Base-by-base conservation (phyloP, 2,113 vertebrate species). In the Anolis carolinensis region DNA sequence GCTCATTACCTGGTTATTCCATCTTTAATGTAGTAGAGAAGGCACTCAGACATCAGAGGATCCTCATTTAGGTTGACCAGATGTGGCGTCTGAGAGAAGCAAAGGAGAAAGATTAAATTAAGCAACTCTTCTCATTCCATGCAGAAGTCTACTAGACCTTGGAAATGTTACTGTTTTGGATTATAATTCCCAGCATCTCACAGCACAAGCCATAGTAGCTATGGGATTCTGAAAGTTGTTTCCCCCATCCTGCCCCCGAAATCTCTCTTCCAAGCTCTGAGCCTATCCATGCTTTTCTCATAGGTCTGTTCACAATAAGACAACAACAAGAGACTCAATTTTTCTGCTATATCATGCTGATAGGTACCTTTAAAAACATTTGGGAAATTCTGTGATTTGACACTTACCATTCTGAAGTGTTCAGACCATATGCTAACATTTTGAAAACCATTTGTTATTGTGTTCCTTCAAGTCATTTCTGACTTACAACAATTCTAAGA, bases 11-110 rank as follows among this genome's bases (percentile, higher is more conserved):
- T 98, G 82, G 99, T 99, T 74, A 97, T 96, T 21, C 98, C 99
- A 0, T 99, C 99, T 95, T 99, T 99, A 91, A 99, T 99, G 93
- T 99, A 99, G 95, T 99, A 99, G 39, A 99, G 96, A 67, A 99
- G 97, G 73, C 99, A 99, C 91, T 99, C 99, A 0, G 99, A 99
- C 99, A 99, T 99, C 91, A 99, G 95, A 0, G 99, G 99, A 88
- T 99, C 99, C 92, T 99, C 99, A 0, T 99, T 99, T 68, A 99
- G 97, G 93, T 99, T 99, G 93, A 99, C 99, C 62, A 99, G 95
- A 91, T 99, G 99, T 0, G 99, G 99, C 0, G 99, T 99, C 99
- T 99, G 78, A 32, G 65, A 73, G 71, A 78, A 81, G 36, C 50
- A 90, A 2, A 81, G 85, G 2, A 50, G 78, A 34, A 36, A 83